Evolutionary conservation across 2,113 vertebrate species (phyloP), one percentile per base, ranked within the genome.

Genomic region (Calidris pygmaea): DNA sequence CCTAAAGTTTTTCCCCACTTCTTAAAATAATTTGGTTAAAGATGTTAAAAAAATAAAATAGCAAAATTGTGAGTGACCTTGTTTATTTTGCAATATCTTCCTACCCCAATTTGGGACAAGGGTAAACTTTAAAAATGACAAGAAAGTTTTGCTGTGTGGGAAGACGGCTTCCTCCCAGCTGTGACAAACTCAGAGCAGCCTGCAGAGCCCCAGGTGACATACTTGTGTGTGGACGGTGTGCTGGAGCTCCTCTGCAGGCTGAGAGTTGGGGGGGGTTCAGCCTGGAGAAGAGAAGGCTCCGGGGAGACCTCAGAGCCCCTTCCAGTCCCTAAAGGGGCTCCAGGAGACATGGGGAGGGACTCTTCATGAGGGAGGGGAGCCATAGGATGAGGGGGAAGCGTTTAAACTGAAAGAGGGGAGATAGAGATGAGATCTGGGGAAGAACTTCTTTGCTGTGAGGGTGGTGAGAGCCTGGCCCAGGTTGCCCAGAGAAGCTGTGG

Each of bases 161-260:
- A 83, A 83, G 70, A 52, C 2, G 1, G 19, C n/a, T 82, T 55
- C 18, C 24, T 85, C 5, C 14, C 39, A 67, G 18, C 53, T 60
- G 21, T 52, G 41, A 50, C 59, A 77, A 66, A 29, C 32, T 30
- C 6, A 2, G 37, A 68, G 56, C 65, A 56, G 21, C 23, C 39
- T 27, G 12, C 52, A 85, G 63, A 83, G 53, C 32, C 47, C 12
- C 35, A 17, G 22, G 34, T 45, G 60, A 62, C 35, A 7, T 10
- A 10, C 1, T 0, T 2, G 15, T 17, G 35, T 12, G 41, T 62
- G 11, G 10, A 10, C 0, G 0, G 6, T 37, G 32, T 24, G 24
- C 53, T 39, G 7, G 22, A 79, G 32, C 45, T 37, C 21, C 52
- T 72, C 59, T 14, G 27, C 8, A 52, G 50, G 50, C 50, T 52